Percentiles rank a stretch among this genome's conserved stretches.
phyloP scores from a whole-genome alignment of 2,113 vertebrate species.

The Anarrhichthys ocellatus region DNA sequence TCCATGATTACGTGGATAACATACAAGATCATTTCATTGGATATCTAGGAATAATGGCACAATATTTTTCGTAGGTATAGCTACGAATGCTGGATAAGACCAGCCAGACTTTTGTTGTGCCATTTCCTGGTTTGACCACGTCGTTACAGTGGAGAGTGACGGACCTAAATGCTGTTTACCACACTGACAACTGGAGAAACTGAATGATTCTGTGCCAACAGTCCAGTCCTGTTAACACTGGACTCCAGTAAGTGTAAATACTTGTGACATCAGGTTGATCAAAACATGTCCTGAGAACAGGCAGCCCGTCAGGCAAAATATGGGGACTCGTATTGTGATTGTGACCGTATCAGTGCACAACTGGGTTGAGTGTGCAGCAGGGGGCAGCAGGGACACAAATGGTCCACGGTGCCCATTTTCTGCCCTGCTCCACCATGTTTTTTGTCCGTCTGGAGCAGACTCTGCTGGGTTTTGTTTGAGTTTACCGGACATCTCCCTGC shows the following conservation, averaged over 20 bases:
- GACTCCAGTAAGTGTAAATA: constrained; percentile 8
- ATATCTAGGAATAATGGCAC: not conserved
- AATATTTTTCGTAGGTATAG: no score
- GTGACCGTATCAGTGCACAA: constrained; percentile 37
- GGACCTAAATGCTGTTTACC: not conserved
- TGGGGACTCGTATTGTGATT: constrained; percentile 25
- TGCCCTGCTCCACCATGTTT: constrained; percentile 40
- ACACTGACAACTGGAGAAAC: not conserved
- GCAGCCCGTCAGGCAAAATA: not conserved
- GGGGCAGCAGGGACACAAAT: constrained; percentile 52
- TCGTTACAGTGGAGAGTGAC: not conserved
- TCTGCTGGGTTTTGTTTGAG: constrained; percentile 49
- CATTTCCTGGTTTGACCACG: not conserved
- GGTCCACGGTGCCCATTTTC: constrained; percentile 45
- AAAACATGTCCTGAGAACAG: constrained; percentile 9
- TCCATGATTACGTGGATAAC: not conserved
- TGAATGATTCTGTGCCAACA: not conserved
- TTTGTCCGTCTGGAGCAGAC: constrained; percentile 41
- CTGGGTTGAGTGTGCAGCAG: constrained; percentile 52
- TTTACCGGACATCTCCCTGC: constrained; percentile 52
- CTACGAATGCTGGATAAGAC: not conserved
- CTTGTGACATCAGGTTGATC: constrained; percentile 18
- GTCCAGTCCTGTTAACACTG: not conserved
- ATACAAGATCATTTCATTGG: not conserved
- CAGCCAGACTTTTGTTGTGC: not conserved